Conservation (phyloP, 2,113 vertebrate genomes). For the Limanda limanda region DNA sequence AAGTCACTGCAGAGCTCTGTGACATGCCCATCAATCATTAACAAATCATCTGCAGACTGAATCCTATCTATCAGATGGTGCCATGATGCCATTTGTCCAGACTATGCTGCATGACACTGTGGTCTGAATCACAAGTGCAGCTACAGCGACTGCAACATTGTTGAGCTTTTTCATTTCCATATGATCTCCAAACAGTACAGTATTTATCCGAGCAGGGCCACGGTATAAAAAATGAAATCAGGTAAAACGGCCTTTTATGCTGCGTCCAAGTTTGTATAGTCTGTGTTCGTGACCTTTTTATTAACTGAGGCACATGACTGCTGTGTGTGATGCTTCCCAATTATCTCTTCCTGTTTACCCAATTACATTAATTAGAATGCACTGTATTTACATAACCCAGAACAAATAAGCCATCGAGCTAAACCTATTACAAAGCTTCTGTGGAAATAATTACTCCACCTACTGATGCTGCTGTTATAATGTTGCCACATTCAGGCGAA, state of each 20-base stretch:
- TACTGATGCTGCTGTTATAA: slow-evolving; percentile 50
- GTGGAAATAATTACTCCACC: slow-evolving; percentile 64
- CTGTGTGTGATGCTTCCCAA: slow-evolving; percentile 51
- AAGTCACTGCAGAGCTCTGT: slow-evolving; percentile 35
- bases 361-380: slow-evolving; percentile 75
- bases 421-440: slow-evolving; percentile 62
- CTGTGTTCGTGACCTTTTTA: slow-evolving; percentile 36
- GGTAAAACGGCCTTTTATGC: background rate
- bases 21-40: slow-evolving; percentile 56
- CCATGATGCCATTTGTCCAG: slow-evolving; percentile 45
- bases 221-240: background rate
- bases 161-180: slow-evolving; percentile 31
- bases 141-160: slow-evolving; percentile 21
- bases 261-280: slow-evolving; percentile 35
- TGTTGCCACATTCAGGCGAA: slow-evolving; percentile 21
- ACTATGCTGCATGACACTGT: slow-evolving; percentile 13
- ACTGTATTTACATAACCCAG: slow-evolving; percentile 65
- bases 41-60: slow-evolving; percentile 47
- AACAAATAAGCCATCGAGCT: slow-evolving; percentile 71
- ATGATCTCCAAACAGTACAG: slow-evolving; percentile 8
- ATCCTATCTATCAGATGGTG: slow-evolving; percentile 45
- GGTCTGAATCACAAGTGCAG: slow-evolving; percentile 33
- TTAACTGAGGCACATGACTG: slow-evolving; percentile 35
- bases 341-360: slow-evolving; percentile 65
- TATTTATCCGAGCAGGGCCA: background rate